These are phyloP conservation scores for Himalopsyche phryganea DNA, from an alignment of 1,140 invertebrate genomes.

Conservation along the genomic window DNA sequence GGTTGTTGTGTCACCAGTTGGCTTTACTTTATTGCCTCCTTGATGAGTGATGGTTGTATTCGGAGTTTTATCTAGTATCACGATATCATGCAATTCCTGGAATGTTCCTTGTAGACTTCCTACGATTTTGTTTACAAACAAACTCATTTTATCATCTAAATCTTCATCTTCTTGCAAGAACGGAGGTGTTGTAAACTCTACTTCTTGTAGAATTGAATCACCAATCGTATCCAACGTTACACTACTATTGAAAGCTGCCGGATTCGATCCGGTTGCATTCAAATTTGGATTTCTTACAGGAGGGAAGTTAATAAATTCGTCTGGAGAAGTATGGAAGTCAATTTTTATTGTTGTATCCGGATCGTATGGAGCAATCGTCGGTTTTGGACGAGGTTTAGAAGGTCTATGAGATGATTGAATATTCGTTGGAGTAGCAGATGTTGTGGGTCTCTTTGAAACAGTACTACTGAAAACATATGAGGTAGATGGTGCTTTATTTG, in stretches of 20 bases:
- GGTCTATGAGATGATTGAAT: conserved; percentile 20
- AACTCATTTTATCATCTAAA: conserved; percentile 73
- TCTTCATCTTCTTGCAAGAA: conserved; percentile 69
- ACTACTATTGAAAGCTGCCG: conserved; percentile 55
- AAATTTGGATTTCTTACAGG: conserved; percentile 78
- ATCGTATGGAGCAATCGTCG: background rate
- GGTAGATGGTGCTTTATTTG: conserved; percentile 36
- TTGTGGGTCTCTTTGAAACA: conserved; percentile 8
- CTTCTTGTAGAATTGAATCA: conserved; percentile 50
- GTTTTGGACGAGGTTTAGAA: conserved; percentile 10
- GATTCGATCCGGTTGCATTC: conserved; percentile 60
- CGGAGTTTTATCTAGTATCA: conserved; percentile 58
- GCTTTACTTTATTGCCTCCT: conserved; percentile 25
- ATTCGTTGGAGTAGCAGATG: conserved; percentile 9
- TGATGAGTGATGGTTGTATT: conserved; percentile 41
- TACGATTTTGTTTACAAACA: conserved; percentile 78
- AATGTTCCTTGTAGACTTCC: conserved; percentile 78
- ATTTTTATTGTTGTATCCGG: conserved; percentile 43
- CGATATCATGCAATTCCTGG: conserved; percentile 72
- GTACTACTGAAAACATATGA: conserved; percentile 33
- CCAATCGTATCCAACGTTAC: conserved; percentile 48
- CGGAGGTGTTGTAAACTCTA: conserved; percentile 66
- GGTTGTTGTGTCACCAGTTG: conserved; percentile 42
- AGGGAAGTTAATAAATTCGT: conserved; percentile 75
- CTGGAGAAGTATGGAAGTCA: conserved; percentile 58